Evolutionary conservation across 2,888 invertebrate genomes (phyloP).

Genomic region (Drosophila formosana): DNA sequence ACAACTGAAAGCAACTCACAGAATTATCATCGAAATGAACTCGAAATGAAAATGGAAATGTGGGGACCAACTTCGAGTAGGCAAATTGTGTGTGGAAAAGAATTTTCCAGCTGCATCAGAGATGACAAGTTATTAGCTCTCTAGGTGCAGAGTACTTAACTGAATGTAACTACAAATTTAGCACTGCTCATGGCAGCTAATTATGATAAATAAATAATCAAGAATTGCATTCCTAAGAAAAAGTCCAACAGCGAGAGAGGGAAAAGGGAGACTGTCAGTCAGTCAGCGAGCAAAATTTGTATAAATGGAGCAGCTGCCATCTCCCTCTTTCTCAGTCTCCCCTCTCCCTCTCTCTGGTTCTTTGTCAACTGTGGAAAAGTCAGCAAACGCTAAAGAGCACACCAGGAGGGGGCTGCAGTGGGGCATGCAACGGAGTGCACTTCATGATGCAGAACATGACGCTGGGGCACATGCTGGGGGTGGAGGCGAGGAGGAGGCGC

Average conservation of each 20-base stretch:
- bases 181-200: conserved; percentile 37
- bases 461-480: conserved; percentile 27
- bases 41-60: conserved; percentile 57
- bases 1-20: conserved; percentile 47
- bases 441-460: conserved; percentile 59
- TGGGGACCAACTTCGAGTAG: conserved; percentile 61
- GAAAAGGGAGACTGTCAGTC: conserved; percentile 23
- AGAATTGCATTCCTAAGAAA: conserved; percentile 16
- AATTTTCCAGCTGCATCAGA: conserved; percentile 46
- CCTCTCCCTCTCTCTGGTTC: not conserved
- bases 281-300: conserved; percentile 34
- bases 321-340: not conserved
- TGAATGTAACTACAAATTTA: conserved; percentile 22
- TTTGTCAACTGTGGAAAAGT: conserved; percentile 58
- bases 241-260: not conserved
- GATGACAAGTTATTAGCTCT: conserved; percentile 69
- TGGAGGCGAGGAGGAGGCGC: conserved; percentile 33
- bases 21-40: conserved; percentile 67
- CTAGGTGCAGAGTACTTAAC: conserved; percentile 6
- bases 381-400: conserved; percentile 79
- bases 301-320: conserved; percentile 61
- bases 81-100: conserved; percentile 38
- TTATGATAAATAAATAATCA: conserved; percentile 53
- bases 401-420: conserved; percentile 25
- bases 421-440: conserved; percentile 40